phyloP scores from a whole-genome alignment of 2,797 vertebrate species.

The Pseudomugil gertrudae region DNA sequence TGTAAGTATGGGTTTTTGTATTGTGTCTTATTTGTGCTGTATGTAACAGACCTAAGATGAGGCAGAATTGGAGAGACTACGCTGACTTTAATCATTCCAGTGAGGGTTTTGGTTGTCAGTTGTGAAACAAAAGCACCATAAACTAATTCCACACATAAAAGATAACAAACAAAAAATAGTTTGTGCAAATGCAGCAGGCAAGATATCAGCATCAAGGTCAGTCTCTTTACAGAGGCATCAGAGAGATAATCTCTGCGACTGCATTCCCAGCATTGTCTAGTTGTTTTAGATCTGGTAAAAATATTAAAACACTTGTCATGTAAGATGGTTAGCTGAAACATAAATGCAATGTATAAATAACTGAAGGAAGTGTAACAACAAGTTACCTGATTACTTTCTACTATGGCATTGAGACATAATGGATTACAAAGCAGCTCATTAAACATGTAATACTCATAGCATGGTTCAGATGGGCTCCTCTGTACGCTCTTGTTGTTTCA shows the following conservation, averaged over 20 bases:
- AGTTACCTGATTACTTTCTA: background rate
- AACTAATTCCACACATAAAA: background rate
- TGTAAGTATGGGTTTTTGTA: slow-evolving; percentile 81
- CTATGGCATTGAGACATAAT: background rate
- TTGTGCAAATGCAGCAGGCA: background rate
- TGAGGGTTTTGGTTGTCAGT: background rate
- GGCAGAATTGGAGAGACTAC: background rate
- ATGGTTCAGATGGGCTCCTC: background rate
- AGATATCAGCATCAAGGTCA: background rate
- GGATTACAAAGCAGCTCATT: background rate
- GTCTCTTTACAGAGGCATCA: background rate
- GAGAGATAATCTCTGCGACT: slow-evolving; percentile 4
- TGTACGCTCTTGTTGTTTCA: background rate
- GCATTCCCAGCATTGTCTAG: background rate
- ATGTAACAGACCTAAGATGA: background rate
- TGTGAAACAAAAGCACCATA: background rate
- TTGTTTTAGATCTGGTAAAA: background rate
- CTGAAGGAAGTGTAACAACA: background rate
- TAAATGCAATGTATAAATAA: background rate
- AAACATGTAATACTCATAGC: background rate
- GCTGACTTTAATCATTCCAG: background rate
- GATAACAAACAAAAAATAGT: background rate
- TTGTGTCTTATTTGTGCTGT: background rate
- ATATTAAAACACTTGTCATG: too few relatives aligned
- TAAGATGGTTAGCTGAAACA: background rate